These are phyloP conservation scores for Rotaria magnacalcarata DNA, from an alignment of 2,888 invertebrate species.

Conservation along the genomic window DNA sequence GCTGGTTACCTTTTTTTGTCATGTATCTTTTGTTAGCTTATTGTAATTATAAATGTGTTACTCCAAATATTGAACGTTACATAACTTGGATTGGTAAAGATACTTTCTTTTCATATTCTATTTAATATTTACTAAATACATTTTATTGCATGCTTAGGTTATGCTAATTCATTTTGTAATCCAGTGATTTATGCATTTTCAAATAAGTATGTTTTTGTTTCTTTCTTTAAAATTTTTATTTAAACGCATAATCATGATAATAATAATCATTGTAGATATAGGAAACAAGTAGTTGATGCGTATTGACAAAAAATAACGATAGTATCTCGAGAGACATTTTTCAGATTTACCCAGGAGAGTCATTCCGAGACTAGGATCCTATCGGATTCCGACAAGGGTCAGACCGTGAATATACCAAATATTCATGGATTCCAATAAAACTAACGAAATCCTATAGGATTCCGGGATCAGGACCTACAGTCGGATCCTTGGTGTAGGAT, in stretches of 20 bases:
- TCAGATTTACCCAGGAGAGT: no score
- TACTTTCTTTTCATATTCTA: background rate
- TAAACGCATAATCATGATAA: background rate
- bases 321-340: no score
- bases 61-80: constrained; percentile 36
- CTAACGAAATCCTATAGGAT: no score
- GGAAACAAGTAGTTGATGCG: background rate
- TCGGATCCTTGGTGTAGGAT: no score
- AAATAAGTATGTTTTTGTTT: constrained; percentile 37
- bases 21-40: constrained; percentile 37
- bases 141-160: background rate
- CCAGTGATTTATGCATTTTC: constrained; percentile 45
- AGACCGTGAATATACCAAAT: no score
- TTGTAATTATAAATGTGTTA: constrained; percentile 11
- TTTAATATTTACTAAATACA: background rate
- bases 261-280: background rate
- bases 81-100: constrained; percentile 44
- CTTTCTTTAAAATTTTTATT: background rate
- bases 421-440: no score
- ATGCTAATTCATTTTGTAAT: constrained; percentile 43
- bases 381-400: no score
- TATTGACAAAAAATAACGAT: background rate
- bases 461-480: no score
- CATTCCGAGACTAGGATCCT: no score
- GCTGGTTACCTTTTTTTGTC: constrained; percentile 46